phyloP scores from a whole-genome alignment of 2,888 invertebrate genomes.

The Netelia virgata region DNA sequence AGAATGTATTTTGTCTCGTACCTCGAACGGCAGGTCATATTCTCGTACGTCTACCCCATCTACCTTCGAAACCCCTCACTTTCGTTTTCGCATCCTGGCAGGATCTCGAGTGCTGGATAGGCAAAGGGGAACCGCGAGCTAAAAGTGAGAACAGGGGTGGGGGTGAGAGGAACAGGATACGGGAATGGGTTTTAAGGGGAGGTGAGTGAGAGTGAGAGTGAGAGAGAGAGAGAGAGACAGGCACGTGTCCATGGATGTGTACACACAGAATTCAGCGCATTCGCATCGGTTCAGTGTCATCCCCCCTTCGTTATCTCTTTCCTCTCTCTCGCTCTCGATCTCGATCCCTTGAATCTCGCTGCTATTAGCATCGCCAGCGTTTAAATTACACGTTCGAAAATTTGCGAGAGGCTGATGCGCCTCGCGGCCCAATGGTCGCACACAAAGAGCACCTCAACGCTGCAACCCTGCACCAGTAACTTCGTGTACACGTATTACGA shows the following conservation, averaged over 20 bases:
- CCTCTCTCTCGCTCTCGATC: neutral
- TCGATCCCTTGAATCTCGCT: slow-evolving; percentile 17
- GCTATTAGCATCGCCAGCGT: slow-evolving; percentile 55
- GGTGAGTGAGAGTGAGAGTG: neutral
- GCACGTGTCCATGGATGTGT: slow-evolving; percentile 77
- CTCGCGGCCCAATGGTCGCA: slow-evolving; percentile 43
- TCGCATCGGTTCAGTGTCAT: slow-evolving; percentile 33
- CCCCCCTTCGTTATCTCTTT: slow-evolving; percentile 57
- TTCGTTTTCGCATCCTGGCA: slow-evolving; percentile 66
- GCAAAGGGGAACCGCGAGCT: slow-evolving; percentile 54
- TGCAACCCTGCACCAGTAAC: slow-evolving; percentile 6
- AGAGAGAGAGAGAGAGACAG: slow-evolving; percentile 15
- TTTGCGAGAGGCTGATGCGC: slow-evolving; percentile 58
- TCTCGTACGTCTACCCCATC: no score
- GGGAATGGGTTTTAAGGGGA: slow-evolving; percentile 17
- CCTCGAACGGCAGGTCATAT: no score
- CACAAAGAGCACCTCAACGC: neutral
- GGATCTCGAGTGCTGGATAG: slow-evolving; percentile 66
- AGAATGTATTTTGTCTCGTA: no score
- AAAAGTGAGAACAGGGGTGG: slow-evolving; percentile 25
- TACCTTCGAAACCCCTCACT: slow-evolving; percentile 67
- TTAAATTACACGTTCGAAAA: slow-evolving; percentile 65
- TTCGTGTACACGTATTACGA: neutral
- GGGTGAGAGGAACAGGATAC: slow-evolving; percentile 1
- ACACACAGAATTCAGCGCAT: slow-evolving; percentile 60